Conservation (phyloP, 1,140 invertebrate genomes). For the Orius insidiosus region DNA sequence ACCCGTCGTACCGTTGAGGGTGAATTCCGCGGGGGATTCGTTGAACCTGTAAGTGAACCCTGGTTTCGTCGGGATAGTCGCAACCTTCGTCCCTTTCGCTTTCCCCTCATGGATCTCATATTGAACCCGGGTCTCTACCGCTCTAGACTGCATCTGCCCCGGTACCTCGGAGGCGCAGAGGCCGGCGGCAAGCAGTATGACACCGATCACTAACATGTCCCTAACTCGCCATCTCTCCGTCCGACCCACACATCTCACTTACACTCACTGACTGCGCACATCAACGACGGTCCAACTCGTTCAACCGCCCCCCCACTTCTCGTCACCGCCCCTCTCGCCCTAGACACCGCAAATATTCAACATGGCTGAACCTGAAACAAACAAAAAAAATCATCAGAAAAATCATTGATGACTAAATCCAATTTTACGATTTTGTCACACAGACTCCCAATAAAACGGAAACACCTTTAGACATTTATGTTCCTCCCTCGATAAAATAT, state of each 20-base stretch:
- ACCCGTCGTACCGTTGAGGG: conserved; percentile 58
- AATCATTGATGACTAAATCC: no score
- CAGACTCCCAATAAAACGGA: no score
- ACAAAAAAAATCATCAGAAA: no score
- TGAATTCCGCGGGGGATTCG: conserved; percentile 69
- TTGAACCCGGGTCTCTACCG: conserved; percentile 67
- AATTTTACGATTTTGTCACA: no score
- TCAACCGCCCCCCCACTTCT: conserved; percentile 1
- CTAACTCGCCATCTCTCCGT: conserved; percentile 6
- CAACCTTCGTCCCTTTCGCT: conserved; percentile 62
- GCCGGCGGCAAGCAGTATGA: conserved; percentile 7
- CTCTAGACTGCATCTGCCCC: conserved; percentile 61
- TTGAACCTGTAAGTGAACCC: conserved; percentile 84
- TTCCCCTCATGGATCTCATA: conserved; percentile 70
- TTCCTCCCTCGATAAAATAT: no score
- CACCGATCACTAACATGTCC: background rate
- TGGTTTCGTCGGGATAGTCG: conserved; percentile 65
- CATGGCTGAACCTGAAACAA: conserved; percentile 6
- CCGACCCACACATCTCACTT: conserved; percentile 7
- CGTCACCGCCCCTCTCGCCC: background rate
- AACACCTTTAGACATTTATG: no score
- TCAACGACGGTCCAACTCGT: background rate
- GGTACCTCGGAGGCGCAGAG: conserved; percentile 5
- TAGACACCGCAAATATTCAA: conserved; percentile 9
- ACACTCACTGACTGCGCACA: conserved; percentile 1